Conservation (phyloP, 2,113 vertebrate genomes). For the Gadus macrocephalus region DNA sequence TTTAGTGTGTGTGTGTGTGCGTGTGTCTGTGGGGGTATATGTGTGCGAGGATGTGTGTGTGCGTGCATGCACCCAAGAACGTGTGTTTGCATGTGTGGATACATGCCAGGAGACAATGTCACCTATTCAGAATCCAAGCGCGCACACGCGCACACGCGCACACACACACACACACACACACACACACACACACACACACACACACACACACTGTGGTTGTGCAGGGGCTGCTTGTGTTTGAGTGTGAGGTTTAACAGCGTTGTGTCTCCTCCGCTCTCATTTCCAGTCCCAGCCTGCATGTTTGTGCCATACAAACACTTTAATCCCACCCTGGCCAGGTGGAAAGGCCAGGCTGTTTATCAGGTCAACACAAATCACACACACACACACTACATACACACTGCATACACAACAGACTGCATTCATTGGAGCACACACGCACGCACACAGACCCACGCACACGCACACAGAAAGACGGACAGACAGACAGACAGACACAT, state of each 20-base stretch:
- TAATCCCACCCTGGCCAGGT: slow-evolving; percentile 31
- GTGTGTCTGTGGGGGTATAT: no score
- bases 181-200: no score
- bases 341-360: slow-evolving; percentile 26
- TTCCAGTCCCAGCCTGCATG: slow-evolving; percentile 28
- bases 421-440: neutral
- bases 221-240: slow-evolving; percentile 41
- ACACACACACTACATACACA: slow-evolving; percentile 7
- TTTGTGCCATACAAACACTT: slow-evolving; percentile 28
- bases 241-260: slow-evolving; percentile 60
- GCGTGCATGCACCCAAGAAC: neutral
- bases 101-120: slow-evolving; percentile 31
- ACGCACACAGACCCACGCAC: neutral
- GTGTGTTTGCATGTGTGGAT: slow-evolving; percentile 14
- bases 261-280: slow-evolving; percentile 31
- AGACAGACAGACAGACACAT: neutral
- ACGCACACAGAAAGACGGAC: neutral
- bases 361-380: neutral
- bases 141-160: slow-evolving; percentile 3
- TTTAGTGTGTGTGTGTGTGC: neutral
- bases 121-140: slow-evolving; percentile 16
- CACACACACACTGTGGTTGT: neutral
- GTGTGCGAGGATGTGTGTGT: neutral
- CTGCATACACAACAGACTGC: neutral
- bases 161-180: slow-evolving; percentile 16